Base-by-base conservation (phyloP, 2,888 invertebrate genomes). In the Apodemia zela region DNA sequence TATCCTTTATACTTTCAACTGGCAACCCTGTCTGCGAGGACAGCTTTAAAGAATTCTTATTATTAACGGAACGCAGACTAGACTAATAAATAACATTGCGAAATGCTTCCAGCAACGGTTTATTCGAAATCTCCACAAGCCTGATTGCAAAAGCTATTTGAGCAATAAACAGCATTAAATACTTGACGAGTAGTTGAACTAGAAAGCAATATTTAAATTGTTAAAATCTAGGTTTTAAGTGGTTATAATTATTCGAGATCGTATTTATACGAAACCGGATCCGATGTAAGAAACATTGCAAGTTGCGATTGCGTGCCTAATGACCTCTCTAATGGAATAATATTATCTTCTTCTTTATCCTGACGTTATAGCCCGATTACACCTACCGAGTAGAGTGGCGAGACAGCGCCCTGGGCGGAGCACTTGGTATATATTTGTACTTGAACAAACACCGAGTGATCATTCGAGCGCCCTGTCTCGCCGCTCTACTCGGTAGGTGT, bases 61-160 rank as follows among this genome's bases (percentile, higher is more conserved):
- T 57, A 57, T 57, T 25, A 57, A 57, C 29, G 57, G 57, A 57
- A 57, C 57, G 57, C 29, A 57, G 57, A 57, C 57, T 57, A 57
- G 57, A 29, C 57, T 25, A 57, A 57, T 57, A 57, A 57, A 57
- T 57, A 57, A 57, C 57, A 57, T 57, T 57, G 57, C 57, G 57
- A 57, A 57, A 57, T 57, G 57, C 57, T 57, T 57, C 57, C 29
- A 57, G 57, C 57, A 57, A 29, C 57, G 57, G 57, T 57, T 57
- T 57, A 57, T 57, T 57, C 57, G 57, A 57, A 57, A 57, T 57
- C 57, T 57, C 57, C 29, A 57, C 57, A 25, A 57, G 29, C n/a
- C 29, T 25, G 57, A 57, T 57, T 57, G 57, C 57, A 57, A 57
- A 57, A 57, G 57, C 57, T 57, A 57, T 57, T 57, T 57, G n/a